Evolutionary conservation across 2,113 vertebrate genomes (phyloP), one percentile per base, ranked within the genome.

Genomic region (Alethe castanea): DNA sequence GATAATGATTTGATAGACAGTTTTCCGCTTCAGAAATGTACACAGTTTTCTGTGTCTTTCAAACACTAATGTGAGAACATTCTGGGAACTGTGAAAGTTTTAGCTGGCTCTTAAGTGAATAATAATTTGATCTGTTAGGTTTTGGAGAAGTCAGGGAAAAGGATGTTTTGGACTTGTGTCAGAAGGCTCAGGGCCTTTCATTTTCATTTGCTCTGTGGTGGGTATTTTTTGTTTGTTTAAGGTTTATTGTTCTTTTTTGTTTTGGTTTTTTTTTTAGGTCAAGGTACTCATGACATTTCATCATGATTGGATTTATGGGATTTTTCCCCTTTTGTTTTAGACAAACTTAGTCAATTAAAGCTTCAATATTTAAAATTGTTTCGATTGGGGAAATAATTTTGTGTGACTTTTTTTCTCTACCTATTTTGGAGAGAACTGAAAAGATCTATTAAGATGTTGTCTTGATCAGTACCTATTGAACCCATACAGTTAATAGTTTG

Each of bases 101-200:
- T 72, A 42, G 11, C 28, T 60, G 40, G 33, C 5, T 42, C 5
- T 42, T 44, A 20, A 0, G 0, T 40, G 24, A 71, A 53, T 14
- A 29, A 36, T 61, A 45, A 60, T 40, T 77, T 40, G 8, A 70
- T 89, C 3, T 24, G 26, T n/a, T 89, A 42, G 9, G 36, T 67
- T 71, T 44, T 54, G 54, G 59, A 53, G 28, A 45, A 53, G 38
- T 36, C 0, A 0, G 29, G 22, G 23, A 57, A 48, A 10, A 7
- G 20, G 7, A 0, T 74, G 20, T 42, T 76, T 48, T 36, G 59
- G 25, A 18, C 4, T 47, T 7, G 2, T 14, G 9, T 33, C 14
- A 12, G 44, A 61, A 83, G 28, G 38, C 15, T 65, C 42, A 25
- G 5, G 11, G 18, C 16, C 38, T 56, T 85, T 57, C 1, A 15